Base-by-base conservation (phyloP, 2,113 vertebrate species). In the Myotis davidii region DNA sequence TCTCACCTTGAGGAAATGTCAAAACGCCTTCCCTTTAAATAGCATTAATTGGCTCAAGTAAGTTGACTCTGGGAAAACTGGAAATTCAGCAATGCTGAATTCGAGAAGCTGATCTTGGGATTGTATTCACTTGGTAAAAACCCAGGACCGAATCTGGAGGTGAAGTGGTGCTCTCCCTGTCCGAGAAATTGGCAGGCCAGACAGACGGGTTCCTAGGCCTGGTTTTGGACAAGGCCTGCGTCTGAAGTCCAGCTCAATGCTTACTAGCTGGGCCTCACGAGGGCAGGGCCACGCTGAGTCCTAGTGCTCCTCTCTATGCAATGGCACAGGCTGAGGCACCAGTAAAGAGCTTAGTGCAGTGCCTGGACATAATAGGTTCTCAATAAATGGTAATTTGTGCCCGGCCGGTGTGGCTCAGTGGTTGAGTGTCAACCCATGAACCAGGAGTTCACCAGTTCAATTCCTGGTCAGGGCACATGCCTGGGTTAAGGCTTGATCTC, bases 11-110 rank as follows among this genome's bases (percentile, higher is more conserved):
- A 78, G 29, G 74, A 76, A 39, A 67, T 54, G 48, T 73, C 59
- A 69, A 56, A 85, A 17, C 23, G 11, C 29, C 56, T 93, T 25
- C 42, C 64, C 50, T 67, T 64, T 74, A 27, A 32, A 14, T 2
- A 48, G n/a, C 61, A 42, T 56, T 89, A 16, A 39, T 27, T 54
- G 14, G 39, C 42, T 79, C 48, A 11, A 18, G 48, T 54, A 21
- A 25, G n/a, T 70, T 48, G 50, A 83, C 65, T 54, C 39, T 89
- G 84, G 45, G 61, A 6, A 69, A 91, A 56, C 32, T 69, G 50
- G 85, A 67, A 89, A 67, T 61, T 25, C 11, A 45, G 39, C 25
- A 48, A 27, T 81, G 34, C 18, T 42, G 42, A 83, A 42, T 94
- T 78, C n/a, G 11, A 64, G 21, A 86, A 50, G 25, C 83, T 67